phyloP scores from a whole-genome alignment of 2,888 invertebrate genomes.

The Prosapia bicincta region DNA sequence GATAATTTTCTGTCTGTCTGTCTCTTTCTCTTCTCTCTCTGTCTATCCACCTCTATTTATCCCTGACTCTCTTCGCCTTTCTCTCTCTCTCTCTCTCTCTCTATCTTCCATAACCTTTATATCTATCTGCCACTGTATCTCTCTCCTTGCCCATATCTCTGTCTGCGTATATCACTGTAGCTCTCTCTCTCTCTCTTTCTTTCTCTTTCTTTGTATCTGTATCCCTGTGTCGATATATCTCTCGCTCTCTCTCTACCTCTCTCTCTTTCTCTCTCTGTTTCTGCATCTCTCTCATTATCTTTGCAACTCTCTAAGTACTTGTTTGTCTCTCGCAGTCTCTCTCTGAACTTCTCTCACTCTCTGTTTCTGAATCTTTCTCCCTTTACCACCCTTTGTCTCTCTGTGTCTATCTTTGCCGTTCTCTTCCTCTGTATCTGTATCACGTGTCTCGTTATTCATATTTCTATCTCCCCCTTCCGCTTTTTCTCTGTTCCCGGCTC shows the following conservation, averaged over 20 bases:
- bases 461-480: neutral
- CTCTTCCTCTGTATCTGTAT: neutral
- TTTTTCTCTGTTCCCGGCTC: neutral
- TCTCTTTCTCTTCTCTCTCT: too few relatives aligned
- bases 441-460: neutral
- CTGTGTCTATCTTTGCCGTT: neutral
- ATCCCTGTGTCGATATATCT: too few relatives aligned
- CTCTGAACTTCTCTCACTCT: neutral
- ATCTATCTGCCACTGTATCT: neutral
- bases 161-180: neutral
- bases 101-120: too few relatives aligned
- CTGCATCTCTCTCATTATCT: neutral
- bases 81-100: too few relatives aligned
- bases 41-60: too few relatives aligned
- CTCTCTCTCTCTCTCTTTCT: too few relatives aligned
- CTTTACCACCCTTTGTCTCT: neutral
- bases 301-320: neutral
- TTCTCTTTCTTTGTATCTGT: neutral
- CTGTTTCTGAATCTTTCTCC: neutral
- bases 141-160: too few relatives aligned
- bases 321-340: neutral
- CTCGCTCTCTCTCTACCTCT: too few relatives aligned
- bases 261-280: too few relatives aligned
- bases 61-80: neutral
- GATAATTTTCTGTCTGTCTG: too few relatives aligned